Percentiles rank a stretch among this genome's conserved stretches.
Evolutionary conservation across 2,797 vertebrate species (phyloP).

Genomic region (Parauchenoglanis ngamensis): DNA sequence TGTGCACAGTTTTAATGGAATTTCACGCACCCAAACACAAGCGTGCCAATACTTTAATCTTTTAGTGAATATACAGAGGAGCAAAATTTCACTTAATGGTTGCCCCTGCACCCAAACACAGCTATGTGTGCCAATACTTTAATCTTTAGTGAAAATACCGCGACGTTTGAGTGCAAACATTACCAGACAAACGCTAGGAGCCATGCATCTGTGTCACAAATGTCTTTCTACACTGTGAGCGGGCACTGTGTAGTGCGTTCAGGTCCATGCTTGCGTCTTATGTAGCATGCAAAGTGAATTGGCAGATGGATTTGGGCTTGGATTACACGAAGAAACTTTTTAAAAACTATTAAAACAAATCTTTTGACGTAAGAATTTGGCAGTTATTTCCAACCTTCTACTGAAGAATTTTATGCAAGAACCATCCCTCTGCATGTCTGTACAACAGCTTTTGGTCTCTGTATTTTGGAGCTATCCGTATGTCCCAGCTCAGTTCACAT

Average conservation of each 20-base stretch:
- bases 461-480: not conserved
- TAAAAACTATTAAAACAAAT: too few species aligned
- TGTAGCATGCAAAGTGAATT: not conserved
- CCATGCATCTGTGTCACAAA: not conserved
- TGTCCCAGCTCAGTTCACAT: not conserved
- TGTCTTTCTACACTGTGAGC: not conserved
- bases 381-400: not conserved
- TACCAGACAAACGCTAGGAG: not conserved
- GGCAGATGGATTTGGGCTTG: not conserved
- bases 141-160: not conserved
- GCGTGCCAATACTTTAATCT: slow-evolving; percentile 15
- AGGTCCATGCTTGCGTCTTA: not conserved
- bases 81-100: not conserved
- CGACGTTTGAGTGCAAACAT: not conserved
- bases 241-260: not conserved
- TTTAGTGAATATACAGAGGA: slow-evolving; percentile 1
- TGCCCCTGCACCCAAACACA: not conserved
- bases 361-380: not conserved
- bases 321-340: too few species aligned
- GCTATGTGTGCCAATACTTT: not conserved
- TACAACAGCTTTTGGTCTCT: too few species aligned
- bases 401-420: not conserved
- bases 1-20: slow-evolving; percentile 40
- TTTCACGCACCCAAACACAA: slow-evolving; percentile 10
- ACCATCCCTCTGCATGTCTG: not conserved